Evolutionary conservation across 1,140 invertebrate species (phyloP), one percentile per base, ranked within the genome.

Genomic region (Panonychus citri): DNA sequence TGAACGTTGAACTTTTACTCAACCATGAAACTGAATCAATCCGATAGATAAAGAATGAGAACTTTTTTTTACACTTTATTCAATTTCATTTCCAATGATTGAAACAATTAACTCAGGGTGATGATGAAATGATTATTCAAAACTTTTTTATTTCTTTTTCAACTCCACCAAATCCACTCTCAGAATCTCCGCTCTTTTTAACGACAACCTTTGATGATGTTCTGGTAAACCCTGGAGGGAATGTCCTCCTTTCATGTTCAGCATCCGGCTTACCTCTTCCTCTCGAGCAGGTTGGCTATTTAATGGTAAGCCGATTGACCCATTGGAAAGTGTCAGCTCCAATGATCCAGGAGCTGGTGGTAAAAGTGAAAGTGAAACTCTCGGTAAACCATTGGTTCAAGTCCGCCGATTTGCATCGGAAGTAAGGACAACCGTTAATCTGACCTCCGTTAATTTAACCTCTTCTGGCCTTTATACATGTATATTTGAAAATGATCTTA

Each of bases 271-370:
- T 10, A 24, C 43, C 43, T 21, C 19, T 46, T 10, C 43, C 43
- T n/a, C 21, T 34, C 43, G n/a, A n/a, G 43, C 21, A 25, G 10
- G 58, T n/a, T 62, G 61, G 61, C 34, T 57, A 2, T 62, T 62
- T 39, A 62, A 62, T 55, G 58, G 56, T 13, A 56, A 62, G 19
- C 50, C 39, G 24, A 46, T 62, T 21, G 58, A 62, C 48, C 57
- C 57, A 56, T 56, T 59, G 12, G 58, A 58, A n/a, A n/a, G n/a
- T n/a, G n/a, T n/a, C n/a, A n/a, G n/a, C n/a, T n/a, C n/a, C n/a
- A n/a, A n/a, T n/a, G n/a, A n/a, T n/a, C n/a, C n/a, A n/a, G n/a
- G n/a, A n/a, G n/a, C n/a, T n/a, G n/a, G n/a, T 30, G 60, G 57
- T 53, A 55, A 34, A 34, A 34, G 5, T 34, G 30, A 34, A n/a